Conservation (phyloP, 2,888 invertebrate genomes). For the Lochmaea crataegi region DNA sequence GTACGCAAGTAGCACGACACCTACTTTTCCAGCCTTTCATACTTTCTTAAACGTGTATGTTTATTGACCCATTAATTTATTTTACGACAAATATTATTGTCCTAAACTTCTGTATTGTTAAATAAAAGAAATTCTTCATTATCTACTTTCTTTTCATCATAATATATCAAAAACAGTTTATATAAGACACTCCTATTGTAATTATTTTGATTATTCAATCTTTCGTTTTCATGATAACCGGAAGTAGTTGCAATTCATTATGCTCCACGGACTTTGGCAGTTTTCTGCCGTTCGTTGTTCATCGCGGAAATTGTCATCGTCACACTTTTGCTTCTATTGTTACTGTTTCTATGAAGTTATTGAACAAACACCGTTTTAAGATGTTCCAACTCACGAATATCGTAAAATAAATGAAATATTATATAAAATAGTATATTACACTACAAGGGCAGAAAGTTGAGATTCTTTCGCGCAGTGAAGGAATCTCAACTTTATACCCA, state of each 20-base stretch:
- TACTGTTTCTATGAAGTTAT: conserved; percentile 2
- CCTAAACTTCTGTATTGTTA: too few species aligned
- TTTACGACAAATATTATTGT: too few species aligned
- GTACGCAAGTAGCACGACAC: too few species aligned
- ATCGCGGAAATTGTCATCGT: conserved; percentile 48
- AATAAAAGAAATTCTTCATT: too few species aligned
- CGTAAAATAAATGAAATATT: not conserved
- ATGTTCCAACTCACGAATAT: not conserved
- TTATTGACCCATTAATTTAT: too few species aligned
- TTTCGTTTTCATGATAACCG: conserved; percentile 30
- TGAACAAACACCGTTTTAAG: conserved; percentile 1
- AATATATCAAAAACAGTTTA: not conserved
- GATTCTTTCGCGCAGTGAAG: too few species aligned
- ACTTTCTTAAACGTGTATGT: too few species aligned
- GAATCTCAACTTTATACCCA: too few species aligned
- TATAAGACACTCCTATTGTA: not conserved
- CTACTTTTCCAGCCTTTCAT: too few species aligned
- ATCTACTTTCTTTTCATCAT: too few species aligned
- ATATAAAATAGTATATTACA: too few species aligned
- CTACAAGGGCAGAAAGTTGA: too few species aligned
- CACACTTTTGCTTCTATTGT: conserved; percentile 48
- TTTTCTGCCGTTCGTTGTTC: not conserved
- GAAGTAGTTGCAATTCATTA: conserved; percentile 41
- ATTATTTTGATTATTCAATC: conserved; percentile 9
- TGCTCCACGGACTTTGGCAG: conserved; percentile 41